Conservation (phyloP, 2,113 vertebrate species). For the Lathamus discolor region DNA sequence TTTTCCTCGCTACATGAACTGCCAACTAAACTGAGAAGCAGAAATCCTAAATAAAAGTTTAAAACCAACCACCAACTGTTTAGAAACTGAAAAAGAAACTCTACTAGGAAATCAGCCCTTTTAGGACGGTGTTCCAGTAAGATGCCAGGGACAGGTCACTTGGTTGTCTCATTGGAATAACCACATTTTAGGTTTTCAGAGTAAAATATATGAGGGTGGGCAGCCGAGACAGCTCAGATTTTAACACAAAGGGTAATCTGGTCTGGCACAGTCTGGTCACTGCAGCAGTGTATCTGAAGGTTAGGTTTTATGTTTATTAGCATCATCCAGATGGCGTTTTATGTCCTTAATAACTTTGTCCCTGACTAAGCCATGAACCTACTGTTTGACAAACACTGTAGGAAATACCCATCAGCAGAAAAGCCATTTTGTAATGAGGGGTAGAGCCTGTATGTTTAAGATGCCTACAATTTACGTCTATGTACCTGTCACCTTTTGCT, state of each 20-base stretch:
- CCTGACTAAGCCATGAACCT: constrained; percentile 87
- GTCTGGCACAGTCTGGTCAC: constrained; percentile 77
- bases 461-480: constrained; percentile 23
- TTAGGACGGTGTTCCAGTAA: not conserved
- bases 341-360: constrained; percentile 89
- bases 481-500: constrained; percentile 21
- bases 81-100: constrained; percentile 25
- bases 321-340: constrained; percentile 85
- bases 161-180: not conserved
- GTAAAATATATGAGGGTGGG: constrained; percentile 13
- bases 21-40: constrained; percentile 46
- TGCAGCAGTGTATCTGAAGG: constrained; percentile 79
- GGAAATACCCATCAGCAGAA: constrained; percentile 80
- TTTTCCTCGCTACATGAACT: constrained; percentile 1
- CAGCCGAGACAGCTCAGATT: constrained; percentile 32
- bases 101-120: constrained; percentile 8
- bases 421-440: constrained; percentile 65
- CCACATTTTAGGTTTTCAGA: not conserved
- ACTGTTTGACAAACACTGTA: constrained; percentile 79
- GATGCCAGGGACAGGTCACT: constrained; percentile 38
- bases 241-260: constrained; percentile 75
- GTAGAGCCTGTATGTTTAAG: constrained; percentile 9
- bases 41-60: constrained; percentile 61
- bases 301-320: constrained; percentile 87
- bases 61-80: constrained; percentile 19